A percentile compares a stretch with the other conserved stretches of the same genome.
These are phyloP conservation scores for Drosophila prosaltans DNA, from an alignment of 1,140 invertebrate genomes.

Conservation along the genomic window DNA sequence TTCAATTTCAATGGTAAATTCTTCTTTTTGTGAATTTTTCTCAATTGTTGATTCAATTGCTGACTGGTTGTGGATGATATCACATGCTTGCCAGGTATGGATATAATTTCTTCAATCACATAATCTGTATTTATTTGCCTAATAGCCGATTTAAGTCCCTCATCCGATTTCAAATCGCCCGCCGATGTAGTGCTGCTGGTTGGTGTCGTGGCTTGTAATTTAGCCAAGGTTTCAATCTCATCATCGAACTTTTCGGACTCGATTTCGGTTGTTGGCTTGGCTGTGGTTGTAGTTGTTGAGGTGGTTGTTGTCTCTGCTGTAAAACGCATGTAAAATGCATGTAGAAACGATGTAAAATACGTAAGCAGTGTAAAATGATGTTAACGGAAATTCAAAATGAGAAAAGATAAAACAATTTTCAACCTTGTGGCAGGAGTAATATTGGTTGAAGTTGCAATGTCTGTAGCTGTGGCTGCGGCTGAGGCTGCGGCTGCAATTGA, in stretches of 20 bases:
- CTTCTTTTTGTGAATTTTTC: slow-evolving; percentile 12
- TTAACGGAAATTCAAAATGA: background rate
- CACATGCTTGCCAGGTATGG: slow-evolving; percentile 67
- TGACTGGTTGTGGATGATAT: slow-evolving; percentile 42
- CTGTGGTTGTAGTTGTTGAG: slow-evolving; percentile 26
- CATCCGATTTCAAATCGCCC: slow-evolving; percentile 63
- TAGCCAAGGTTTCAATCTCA: slow-evolving; percentile 54
- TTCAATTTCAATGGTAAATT: slow-evolving; percentile 41
- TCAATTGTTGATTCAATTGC: background rate
- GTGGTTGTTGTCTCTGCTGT: slow-evolving; percentile 41
- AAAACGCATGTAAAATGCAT: slow-evolving; percentile 28
- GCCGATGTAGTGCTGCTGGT: slow-evolving; percentile 20
- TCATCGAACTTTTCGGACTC: slow-evolving; percentile 29
- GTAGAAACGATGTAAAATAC: slow-evolving; percentile 8
- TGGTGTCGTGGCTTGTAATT: slow-evolving; percentile 53
- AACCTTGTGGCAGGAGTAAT: slow-evolving; percentile 9
- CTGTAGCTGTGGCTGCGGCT: background rate
- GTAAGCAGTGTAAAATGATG: background rate
- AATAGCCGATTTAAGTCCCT: slow-evolving; percentile 56
- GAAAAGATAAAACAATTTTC: background rate
- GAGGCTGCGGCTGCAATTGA: slow-evolving; percentile 5
- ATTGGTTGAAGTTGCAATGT: background rate
- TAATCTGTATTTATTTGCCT: slow-evolving; percentile 71
- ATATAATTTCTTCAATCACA: slow-evolving; percentile 74
- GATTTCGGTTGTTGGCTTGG: slow-evolving; percentile 29